Evolutionary conservation across 2,797 vertebrate species (phyloP), one percentile per base, ranked within the genome.

Genomic region (Telmatherina bonti): DNA sequence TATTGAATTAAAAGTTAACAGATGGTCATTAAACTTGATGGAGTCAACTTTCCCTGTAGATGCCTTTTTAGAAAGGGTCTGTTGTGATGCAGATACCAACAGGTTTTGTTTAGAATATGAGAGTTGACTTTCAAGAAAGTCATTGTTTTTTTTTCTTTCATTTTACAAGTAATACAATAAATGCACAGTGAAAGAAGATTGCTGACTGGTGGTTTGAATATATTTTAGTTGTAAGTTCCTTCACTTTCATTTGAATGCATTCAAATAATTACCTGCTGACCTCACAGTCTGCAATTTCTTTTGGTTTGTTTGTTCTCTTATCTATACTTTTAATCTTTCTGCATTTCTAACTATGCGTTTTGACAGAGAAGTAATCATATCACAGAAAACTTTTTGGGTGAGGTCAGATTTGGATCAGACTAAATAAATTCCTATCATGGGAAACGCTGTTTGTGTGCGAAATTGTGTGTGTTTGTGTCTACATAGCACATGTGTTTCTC

Each of bases 401-500:
- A n/a, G 56, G 55, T 30, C 24, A 27, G 61, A 51, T 65, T 30
- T 65, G 31, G 41, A 66, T 38, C 18, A 35, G 26, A 45, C 30
- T 31, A 31, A 74, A 58, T 70, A 35, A 60, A 29, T 60, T 79
- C 58, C 24, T 71, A 24, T 70, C 64, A 36, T 70, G 45, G 41
- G 45, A 72, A 72, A 52, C 15, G 1, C 2, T 11, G 31, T 47
- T 65, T 36, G 60, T 72, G 43, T 70, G 55, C 20, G 35, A 57
- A 64, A 43, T 60, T 64, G 53, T 35, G 33, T 15, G 62, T 62
- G 36, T 56, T 53, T 62, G 49, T 63, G 60, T 75, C 43, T 54
- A 41, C 45, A 55, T 60, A 65, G 58, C 82, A 70, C 57, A 54
- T 80, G 72, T 26, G 68, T 83, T 83, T 83, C 73, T 87, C 88